Evolutionary conservation across 2,113 vertebrate species (phyloP).

Genomic region (Alces alces): DNA sequence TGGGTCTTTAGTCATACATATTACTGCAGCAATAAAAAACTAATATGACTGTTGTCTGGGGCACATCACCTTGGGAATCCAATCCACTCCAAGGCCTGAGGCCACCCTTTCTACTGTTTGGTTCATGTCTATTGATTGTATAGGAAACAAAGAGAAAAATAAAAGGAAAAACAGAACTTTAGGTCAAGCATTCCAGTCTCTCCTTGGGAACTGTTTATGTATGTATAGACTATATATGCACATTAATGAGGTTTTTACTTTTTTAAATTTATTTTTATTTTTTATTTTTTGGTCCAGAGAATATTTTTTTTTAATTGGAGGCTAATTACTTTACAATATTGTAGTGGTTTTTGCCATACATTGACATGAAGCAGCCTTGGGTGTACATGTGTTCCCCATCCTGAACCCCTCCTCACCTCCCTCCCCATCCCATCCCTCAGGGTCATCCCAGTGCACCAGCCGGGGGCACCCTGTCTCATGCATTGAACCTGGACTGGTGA

Average conservation of each 20-base stretch:
- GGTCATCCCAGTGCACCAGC: neutral
- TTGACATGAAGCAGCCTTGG: neutral
- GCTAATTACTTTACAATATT: neutral
- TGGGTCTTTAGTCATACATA: neutral
- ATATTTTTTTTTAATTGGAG: neutral
- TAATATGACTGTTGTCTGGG: no score
- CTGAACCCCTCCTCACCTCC: neutral
- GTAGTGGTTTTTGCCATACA: neutral
- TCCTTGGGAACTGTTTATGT: neutral
- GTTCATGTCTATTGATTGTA: neutral
- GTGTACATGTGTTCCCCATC: neutral
- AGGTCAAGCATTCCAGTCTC: neutral
- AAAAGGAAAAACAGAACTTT: neutral
- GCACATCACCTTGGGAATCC: no score
- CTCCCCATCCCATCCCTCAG: neutral
- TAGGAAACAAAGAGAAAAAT: neutral
- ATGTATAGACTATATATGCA: fast-evolving
- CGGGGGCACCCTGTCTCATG: neutral
- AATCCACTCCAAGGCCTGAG: neutral
- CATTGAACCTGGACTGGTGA: neutral
- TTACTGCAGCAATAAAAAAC: neutral
- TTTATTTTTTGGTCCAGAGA: neutral
- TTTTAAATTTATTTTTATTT: neutral
- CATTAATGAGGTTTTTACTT: neutral
- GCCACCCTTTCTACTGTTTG: neutral